phyloP scores from a whole-genome alignment of 1,140 invertebrate genomes.

The Panonychus citri region DNA sequence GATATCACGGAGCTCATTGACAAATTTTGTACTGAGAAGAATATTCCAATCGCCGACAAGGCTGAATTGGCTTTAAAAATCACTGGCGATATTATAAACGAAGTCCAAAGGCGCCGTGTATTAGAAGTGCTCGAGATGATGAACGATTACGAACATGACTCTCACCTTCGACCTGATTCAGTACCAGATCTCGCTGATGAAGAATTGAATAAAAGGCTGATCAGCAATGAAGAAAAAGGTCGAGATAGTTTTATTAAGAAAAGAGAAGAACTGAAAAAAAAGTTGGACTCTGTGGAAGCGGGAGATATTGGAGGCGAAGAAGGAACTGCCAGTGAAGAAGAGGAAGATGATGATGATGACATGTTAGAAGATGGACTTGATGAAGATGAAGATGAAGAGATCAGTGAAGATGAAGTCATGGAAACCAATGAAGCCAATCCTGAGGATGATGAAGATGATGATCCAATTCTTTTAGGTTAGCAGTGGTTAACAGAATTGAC shows the following conservation, averaged over 20 bases:
- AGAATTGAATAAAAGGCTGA: not conserved
- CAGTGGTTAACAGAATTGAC: too few species aligned
- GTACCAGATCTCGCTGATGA: not conserved
- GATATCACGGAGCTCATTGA: not conserved
- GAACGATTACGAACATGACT: not conserved
- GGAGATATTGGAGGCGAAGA: not conserved
- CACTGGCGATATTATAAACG: not conserved
- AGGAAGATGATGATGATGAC: not conserved
- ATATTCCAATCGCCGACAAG: not conserved
- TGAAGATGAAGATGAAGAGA: not conserved
- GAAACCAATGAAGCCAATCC: not conserved
- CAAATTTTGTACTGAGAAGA: not conserved
- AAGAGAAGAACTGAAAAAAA: not conserved
- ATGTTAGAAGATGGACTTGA: not conserved
- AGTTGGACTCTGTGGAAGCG: not conserved
- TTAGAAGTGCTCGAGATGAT: not conserved
- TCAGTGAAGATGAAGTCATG: not conserved
- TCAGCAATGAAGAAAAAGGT: not conserved
- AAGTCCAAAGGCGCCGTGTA: not conserved
- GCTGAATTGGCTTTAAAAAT: not conserved
- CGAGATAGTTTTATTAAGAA: not conserved
- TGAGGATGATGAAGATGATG: not conserved
- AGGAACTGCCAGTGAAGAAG: not conserved
- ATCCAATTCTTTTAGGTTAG: too few species aligned
- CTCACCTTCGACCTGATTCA: not conserved